Percentiles rank a stretch among this genome's conserved stretches.
Evolutionary conservation across 2,113 vertebrate species (phyloP).

Genomic region (Myrmecobius fasciatus): DNA sequence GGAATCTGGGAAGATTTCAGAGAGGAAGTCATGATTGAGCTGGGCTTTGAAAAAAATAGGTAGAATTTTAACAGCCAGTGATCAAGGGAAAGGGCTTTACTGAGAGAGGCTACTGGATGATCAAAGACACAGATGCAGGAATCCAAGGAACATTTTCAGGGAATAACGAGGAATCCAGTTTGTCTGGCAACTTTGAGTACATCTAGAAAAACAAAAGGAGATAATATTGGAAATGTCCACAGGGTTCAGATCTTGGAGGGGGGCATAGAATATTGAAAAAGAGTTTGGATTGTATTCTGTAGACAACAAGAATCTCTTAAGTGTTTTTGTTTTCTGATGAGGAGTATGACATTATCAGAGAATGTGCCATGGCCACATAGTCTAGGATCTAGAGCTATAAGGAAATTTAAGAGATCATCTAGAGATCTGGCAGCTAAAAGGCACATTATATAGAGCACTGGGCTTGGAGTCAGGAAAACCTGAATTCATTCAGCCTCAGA

Average conservation of each 20-base stretch:
- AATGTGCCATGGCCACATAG: background rate
- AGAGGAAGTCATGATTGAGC: background rate
- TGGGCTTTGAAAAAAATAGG: background rate
- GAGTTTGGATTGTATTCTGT: background rate
- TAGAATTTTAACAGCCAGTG: background rate
- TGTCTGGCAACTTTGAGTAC: background rate
- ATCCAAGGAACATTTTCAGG: background rate
- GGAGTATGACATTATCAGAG: background rate
- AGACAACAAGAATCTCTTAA: background rate
- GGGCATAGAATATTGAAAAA: background rate
- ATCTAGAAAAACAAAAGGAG: background rate
- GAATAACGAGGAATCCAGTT: background rate
- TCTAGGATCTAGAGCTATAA: background rate
- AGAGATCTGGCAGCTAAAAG: background rate
- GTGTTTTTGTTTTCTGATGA: background rate
- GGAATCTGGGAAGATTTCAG: background rate
- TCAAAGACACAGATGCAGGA: background rate
- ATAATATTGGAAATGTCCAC: background rate
- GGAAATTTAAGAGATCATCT: background rate
- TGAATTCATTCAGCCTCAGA: background rate
- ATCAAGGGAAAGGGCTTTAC: background rate
- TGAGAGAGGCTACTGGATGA: background rate
- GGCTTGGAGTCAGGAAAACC: background rate
- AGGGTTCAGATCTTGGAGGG: background rate
- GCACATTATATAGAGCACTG: background rate